Percentiles rank a stretch among this genome's conserved stretches.
phyloP scores from a whole-genome alignment of 2,113 vertebrate genomes.

The Triplophysa dalaica region DNA sequence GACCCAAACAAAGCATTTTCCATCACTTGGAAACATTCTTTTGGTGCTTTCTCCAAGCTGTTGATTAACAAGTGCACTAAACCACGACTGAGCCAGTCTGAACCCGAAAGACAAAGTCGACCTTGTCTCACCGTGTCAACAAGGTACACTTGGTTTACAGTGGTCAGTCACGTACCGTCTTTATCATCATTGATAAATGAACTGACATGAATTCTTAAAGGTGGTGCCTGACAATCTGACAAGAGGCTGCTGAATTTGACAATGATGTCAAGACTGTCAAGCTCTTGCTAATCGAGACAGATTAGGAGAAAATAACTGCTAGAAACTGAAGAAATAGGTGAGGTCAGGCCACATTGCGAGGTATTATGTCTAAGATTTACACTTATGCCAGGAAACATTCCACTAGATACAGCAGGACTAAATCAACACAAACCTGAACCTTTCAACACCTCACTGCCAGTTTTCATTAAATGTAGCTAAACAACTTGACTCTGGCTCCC shows the following conservation, averaged over 20 bases:
- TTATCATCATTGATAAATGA: neutral
- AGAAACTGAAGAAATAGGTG: neutral
- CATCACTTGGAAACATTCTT: constrained; percentile 42
- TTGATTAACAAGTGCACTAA: constrained; percentile 25
- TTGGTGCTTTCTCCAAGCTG: neutral
- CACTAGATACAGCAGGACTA: constrained; percentile 4
- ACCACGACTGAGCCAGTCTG: constrained; percentile 22
- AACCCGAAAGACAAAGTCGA: neutral
- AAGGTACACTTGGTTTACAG: constrained; percentile 1
- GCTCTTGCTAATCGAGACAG: neutral
- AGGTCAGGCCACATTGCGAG: neutral
- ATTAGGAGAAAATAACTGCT: neutral
- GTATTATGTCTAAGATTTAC: constrained; percentile 34
- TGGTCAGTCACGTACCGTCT: neutral
- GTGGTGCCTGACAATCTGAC: neutral
- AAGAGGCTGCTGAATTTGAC: neutral
- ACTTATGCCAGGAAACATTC: constrained; percentile 24
- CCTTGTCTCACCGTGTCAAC: neutral
- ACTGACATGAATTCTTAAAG: neutral
- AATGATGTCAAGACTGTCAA: neutral
- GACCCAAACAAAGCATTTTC: neutral
- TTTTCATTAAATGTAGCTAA: constrained; percentile 30
- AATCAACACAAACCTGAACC: constrained; percentile 27
- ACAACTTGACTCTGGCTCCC: neutral
- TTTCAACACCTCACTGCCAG: constrained; percentile 9